phyloP scores from a whole-genome alignment of 1,140 invertebrate genomes.

The Drosophila nigrodunni region DNA sequence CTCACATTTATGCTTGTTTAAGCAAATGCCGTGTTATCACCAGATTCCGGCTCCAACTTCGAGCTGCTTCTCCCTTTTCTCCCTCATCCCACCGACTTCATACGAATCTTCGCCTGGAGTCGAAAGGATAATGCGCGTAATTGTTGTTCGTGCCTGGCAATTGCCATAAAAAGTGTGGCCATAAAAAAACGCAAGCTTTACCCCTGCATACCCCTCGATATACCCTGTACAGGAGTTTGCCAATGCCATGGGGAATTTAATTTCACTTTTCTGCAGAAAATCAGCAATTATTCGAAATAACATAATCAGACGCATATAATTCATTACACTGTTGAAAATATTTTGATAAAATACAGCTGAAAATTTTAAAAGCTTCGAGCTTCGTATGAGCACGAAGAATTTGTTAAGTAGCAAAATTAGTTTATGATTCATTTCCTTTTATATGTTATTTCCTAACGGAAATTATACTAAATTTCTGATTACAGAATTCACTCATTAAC shows the following conservation, averaged over 20 bases:
- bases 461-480: no score
- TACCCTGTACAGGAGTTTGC: no score
- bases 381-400: no score
- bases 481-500: no score
- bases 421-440: no score
- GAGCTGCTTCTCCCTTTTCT: slow-evolving; percentile 10
- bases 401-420: no score
- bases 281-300: not conserved
- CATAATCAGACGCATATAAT: no score
- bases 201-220: not conserved
- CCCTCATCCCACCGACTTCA: slow-evolving; percentile 4
- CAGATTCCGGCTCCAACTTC: slow-evolving; percentile 38
- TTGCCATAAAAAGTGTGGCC: slow-evolving; percentile 36
- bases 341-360: no score
- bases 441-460: no score
- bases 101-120: slow-evolving; percentile 50
- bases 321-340: no score
- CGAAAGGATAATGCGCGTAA: slow-evolving; percentile 79
- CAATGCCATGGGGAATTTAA: slow-evolving; percentile 34
- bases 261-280: not conserved
- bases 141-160: slow-evolving; percentile 70
- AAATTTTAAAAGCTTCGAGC: no score
- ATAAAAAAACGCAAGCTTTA: slow-evolving; percentile 5
- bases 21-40: slow-evolving; percentile 78
- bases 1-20: slow-evolving; percentile 79